Conservation (phyloP, 2,888 invertebrate genomes). For the Bembecia ichneumoniformis region DNA sequence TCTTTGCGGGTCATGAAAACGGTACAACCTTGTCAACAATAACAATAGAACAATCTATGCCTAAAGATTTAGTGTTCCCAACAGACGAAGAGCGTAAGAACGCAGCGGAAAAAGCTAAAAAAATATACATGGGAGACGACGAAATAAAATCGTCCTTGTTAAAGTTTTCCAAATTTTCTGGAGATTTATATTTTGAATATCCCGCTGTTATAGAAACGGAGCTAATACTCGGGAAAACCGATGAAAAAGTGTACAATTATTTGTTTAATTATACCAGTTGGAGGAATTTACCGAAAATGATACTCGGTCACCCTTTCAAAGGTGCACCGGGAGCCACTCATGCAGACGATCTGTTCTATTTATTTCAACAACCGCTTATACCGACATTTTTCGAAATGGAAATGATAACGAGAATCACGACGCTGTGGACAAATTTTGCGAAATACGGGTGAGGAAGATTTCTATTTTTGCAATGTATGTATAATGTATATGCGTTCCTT, state of each 20-base stretch:
- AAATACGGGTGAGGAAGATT: slow-evolving; percentile 23
- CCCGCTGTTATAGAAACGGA: slow-evolving; percentile 40
- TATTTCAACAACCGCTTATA: slow-evolving; percentile 33
- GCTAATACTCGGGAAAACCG: slow-evolving; percentile 25
- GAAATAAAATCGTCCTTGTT: slow-evolving; percentile 26
- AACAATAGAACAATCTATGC: slow-evolving; percentile 35
- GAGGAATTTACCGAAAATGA: slow-evolving; percentile 32
- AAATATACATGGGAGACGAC: slow-evolving; percentile 46
- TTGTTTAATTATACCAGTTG: slow-evolving; percentile 38
- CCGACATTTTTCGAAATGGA: slow-evolving; percentile 30
- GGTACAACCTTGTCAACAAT: slow-evolving; percentile 29
- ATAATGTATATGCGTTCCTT: too few species aligned
- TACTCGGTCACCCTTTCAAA: slow-evolving; percentile 17
- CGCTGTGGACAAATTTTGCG: slow-evolving; percentile 55
- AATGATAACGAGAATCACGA: slow-evolving; percentile 41
- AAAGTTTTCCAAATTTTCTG: slow-evolving; percentile 38
- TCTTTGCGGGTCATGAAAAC: slow-evolving; percentile 38
- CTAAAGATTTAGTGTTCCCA: slow-evolving; percentile 40
- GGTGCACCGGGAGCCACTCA: slow-evolving; percentile 38
- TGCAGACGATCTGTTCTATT: slow-evolving; percentile 48
- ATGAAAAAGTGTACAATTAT: slow-evolving; percentile 38
- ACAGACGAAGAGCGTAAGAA: slow-evolving; percentile 20
- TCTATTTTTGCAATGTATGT: not conserved
- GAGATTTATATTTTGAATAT: slow-evolving; percentile 32
- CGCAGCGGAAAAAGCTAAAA: slow-evolving; percentile 28